Evolutionary conservation across 2,113 vertebrate species (phyloP).

Genomic region (Pongo pygmaeus): DNA sequence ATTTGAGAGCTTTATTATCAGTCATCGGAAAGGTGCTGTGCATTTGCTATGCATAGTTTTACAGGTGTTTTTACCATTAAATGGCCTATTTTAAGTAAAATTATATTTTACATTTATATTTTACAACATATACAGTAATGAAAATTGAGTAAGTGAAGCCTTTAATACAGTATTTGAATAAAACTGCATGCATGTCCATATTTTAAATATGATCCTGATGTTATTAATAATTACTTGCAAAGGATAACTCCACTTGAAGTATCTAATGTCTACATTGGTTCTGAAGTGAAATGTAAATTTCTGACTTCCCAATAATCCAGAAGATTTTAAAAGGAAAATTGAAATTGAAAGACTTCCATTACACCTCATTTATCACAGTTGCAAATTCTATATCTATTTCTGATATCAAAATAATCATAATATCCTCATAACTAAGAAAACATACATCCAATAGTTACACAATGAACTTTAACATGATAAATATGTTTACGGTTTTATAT

Average conservation of each 20-base stretch:
- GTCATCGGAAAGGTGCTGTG: background rate
- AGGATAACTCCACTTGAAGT: background rate
- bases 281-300: background rate
- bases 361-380: background rate
- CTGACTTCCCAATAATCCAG: background rate
- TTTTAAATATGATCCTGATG: background rate
- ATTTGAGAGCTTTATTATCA: background rate
- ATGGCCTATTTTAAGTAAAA: background rate
- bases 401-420: constrained; percentile 33
- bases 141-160: background rate
- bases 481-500: background rate
- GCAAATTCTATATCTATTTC: background rate
- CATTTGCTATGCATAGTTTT: background rate
- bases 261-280: background rate
- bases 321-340: constrained; percentile 17
- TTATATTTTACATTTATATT: background rate
- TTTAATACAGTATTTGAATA: background rate
- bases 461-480: background rate
- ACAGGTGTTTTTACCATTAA: background rate
- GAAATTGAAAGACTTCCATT: background rate
- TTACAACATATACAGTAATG: background rate
- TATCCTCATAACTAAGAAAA: constrained; percentile 15
- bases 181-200: background rate
- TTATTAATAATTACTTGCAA: background rate
- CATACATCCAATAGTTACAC: background rate